Conservation (phyloP, 2,888 invertebrate genomes). For the Deilephila porcellus region DNA sequence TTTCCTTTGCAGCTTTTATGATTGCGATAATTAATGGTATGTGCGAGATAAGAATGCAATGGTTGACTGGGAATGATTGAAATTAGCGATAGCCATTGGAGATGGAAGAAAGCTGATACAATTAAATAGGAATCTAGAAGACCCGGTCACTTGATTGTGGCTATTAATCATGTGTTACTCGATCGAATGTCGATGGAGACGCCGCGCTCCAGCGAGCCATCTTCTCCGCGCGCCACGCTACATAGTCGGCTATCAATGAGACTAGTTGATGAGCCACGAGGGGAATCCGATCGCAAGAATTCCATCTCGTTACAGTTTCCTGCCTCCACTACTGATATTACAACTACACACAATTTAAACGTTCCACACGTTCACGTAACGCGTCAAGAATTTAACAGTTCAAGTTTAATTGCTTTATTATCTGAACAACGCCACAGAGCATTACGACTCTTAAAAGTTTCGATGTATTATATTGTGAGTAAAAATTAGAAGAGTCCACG, state of each 20-base stretch:
- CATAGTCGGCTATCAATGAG: constrained; percentile 45
- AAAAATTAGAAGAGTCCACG: constrained; percentile 19
- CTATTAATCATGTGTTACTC: constrained; percentile 66
- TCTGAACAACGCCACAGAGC: constrained; percentile 32
- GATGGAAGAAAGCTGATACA: constrained; percentile 69
- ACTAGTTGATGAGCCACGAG: constrained; percentile 43
- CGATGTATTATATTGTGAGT: constrained; percentile 9
- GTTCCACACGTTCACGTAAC: constrained; percentile 29
- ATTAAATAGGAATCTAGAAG: constrained; percentile 73
- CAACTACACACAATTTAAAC: constrained; percentile 34
- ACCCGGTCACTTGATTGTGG: constrained; percentile 68
- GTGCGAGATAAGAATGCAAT: constrained; percentile 53
- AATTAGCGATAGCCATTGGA: constrained; percentile 56
- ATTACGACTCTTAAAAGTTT: constrained; percentile 25
- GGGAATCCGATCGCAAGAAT: constrained; percentile 47
- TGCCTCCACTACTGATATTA: constrained; percentile 49
- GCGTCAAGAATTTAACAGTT: constrained; percentile 30
- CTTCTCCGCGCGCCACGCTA: constrained; percentile 35
- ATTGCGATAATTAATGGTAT: constrained; percentile 51
- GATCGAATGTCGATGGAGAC: constrained; percentile 42
- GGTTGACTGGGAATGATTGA: constrained; percentile 49
- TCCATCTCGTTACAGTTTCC: constrained; percentile 53
- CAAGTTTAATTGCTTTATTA: constrained; percentile 39
- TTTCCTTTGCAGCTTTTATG: constrained; percentile 47
- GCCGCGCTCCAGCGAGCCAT: not conserved